Evolutionary conservation across 2,888 invertebrate genomes (phyloP).

Genomic region (Aspidiotus destructor): DNA sequence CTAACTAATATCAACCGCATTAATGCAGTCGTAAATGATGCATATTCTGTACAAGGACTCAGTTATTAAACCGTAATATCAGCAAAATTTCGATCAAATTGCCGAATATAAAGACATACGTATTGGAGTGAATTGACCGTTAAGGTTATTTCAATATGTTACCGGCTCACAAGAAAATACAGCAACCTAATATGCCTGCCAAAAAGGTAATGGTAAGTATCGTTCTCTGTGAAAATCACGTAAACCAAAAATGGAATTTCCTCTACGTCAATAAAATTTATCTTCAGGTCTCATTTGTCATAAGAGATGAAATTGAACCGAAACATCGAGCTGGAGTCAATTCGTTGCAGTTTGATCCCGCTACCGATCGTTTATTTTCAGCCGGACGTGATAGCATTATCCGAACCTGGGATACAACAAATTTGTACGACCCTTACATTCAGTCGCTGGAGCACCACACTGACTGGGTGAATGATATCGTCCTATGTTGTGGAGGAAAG

Average conservation of each 20-base stretch:
- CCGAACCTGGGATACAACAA: slow-evolving; percentile 68
- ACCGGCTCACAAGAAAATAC: slow-evolving; percentile 29
- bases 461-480: slow-evolving; percentile 99
- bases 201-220: slow-evolving; percentile 26
- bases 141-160: slow-evolving; percentile 5
- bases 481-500: slow-evolving; percentile 91
- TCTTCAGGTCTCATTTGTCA: slow-evolving; percentile 77
- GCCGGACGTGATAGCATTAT: slow-evolving; percentile 97
- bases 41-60: too few species aligned
- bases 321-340: slow-evolving; percentile 93
- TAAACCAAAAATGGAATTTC: too few species aligned
- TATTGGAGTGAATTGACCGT: too few species aligned
- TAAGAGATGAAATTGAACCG: slow-evolving; percentile 89
- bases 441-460: slow-evolving; percentile 99
- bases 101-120: too few species aligned
- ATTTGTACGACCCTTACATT: slow-evolving; percentile 64
- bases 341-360: slow-evolving; percentile 84
- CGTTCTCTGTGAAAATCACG: too few species aligned
- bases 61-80: too few species aligned
- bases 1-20: too few species aligned
- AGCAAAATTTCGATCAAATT: too few species aligned
- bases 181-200: slow-evolving; percentile 14
- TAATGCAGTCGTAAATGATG: too few species aligned
- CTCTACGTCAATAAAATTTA: neutral
- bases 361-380: slow-evolving; percentile 79